Percentiles rank a stretch among this genome's conserved stretches.
Evolutionary conservation across 2,113 vertebrate genomes (phyloP).

Genomic region (Chaetops frenatus): DNA sequence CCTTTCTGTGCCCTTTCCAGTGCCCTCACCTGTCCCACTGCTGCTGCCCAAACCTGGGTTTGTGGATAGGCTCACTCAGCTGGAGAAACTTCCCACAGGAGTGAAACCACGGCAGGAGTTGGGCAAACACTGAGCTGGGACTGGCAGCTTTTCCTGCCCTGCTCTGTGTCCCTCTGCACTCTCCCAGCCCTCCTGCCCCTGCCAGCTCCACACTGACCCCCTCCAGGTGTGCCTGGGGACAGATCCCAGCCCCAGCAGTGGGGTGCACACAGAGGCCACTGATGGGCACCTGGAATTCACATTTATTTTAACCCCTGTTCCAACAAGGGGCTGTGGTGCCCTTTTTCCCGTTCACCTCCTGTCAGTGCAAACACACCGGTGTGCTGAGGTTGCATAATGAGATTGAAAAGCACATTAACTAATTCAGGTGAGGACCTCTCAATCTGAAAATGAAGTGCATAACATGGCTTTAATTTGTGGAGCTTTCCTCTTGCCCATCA

Average conservation of each 20-base stretch:
- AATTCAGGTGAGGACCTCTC: neutral
- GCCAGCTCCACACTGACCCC: neutral
- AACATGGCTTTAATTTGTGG: neutral
- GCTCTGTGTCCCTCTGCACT: fast-evolving
- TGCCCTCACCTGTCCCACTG: neutral
- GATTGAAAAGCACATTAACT: neutral
- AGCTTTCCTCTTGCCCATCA: neutral
- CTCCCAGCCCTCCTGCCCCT: fast-evolving
- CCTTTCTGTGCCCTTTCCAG: neutral
- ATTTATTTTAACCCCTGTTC: fast-evolving
- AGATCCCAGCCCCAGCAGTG: neutral
- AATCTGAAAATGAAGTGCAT: neutral
- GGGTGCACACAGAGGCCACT: fast-evolving
- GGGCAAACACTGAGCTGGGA: neutral
- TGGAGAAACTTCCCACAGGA: neutral
- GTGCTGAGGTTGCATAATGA: neutral
- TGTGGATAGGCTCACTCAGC: fast-evolving
- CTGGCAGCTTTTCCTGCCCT: neutral
- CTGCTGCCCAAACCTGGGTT: neutral
- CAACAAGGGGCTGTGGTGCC: neutral
- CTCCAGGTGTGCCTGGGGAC: fast-evolving
- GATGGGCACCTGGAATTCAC: fast-evolving
- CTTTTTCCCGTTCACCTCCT: neutral
- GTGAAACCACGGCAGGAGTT: neutral
- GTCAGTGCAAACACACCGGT: fast-evolving